Evolutionary conservation across 1,140 invertebrate genomes (phyloP).

Genomic region (Sycophila sp.): DNA sequence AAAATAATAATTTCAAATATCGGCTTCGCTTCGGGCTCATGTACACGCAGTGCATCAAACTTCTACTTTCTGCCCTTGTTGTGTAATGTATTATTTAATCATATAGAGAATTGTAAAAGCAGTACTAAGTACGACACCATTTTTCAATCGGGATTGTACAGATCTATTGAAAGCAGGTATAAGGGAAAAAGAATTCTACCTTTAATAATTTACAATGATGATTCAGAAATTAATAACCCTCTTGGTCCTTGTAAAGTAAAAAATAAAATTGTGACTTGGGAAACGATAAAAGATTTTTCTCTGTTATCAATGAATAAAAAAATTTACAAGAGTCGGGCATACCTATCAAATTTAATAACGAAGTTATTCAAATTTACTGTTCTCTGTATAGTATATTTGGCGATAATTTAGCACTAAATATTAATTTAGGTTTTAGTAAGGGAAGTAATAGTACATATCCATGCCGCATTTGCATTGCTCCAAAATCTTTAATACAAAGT

Average conservation of each 20-base stretch:
- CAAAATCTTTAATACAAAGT: background rate
- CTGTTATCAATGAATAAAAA: constrained; percentile 3
- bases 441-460: background rate
- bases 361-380: constrained; percentile 21
- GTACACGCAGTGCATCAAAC: too few relatives aligned
- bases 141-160: background rate
- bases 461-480: background rate
- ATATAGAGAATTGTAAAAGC: too few relatives aligned
- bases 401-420: constrained; percentile 26
- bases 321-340: constrained; percentile 12
- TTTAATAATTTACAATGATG: constrained; percentile 4
- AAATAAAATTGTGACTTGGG: constrained; percentile 13
- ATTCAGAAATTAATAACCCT: constrained; percentile 20
- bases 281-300: constrained; percentile 1
- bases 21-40: too few relatives aligned
- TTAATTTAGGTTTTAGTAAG: constrained; percentile 7
- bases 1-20: too few relatives aligned
- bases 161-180: background rate
- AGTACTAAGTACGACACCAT: background rate
- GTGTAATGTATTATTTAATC: too few relatives aligned
- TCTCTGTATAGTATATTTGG: background rate
- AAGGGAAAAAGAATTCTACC: background rate
- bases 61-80: too few relatives aligned
- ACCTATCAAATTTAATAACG: too few relatives aligned
- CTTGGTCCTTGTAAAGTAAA: too few relatives aligned